Evolutionary conservation across 2,113 vertebrate species (phyloP), one percentile per base, ranked within the genome.

Genomic region (Psittacus erithacus): DNA sequence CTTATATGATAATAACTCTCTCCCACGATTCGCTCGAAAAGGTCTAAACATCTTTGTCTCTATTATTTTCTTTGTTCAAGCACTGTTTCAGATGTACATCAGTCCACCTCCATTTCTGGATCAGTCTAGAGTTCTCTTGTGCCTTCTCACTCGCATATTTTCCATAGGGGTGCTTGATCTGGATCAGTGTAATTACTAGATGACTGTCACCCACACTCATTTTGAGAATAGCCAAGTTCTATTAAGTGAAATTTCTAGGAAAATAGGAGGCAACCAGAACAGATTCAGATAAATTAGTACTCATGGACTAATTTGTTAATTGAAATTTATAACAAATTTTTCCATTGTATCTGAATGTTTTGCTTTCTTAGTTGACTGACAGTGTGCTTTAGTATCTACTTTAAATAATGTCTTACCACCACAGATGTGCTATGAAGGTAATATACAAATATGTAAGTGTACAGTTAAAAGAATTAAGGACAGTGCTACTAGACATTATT

Each of bases 1-100:
- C 97, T 98, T 98, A 98, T 98, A 98, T 98, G 97, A 98, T 98
- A 98, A 98, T 98, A 97, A 97, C 97, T 98, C 98, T 98, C 98
- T 98, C 98, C 98, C 98, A 99, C 97, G 89, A 97, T 98, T 98
- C 97, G 97, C 98, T 98, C 98, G 95, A 98, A 98, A 98, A 98
- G 98, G 97, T 98, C 98, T 98, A 98, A 98, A 98, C 98, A 98
- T 98, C 98, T 98, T 98, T 98, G 96, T 98, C 98, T 97, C 92
- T 98, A 96, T 98, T 98, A 97, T 97, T 98, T 98, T 98, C 93
- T 98, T 94, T 98, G 98, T 98, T 98, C 94, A 98, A 99, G 96
- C 97, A 97, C 97, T 97, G 96, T 98, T 97, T 96, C 98, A 97
- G 86, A 96, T 98, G 98, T 97, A 94, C 98, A 98, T 98, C 97